phyloP scores from a whole-genome alignment of 64 coral and sea anemone genomes.

The Actinia tenebrosa region DNA sequence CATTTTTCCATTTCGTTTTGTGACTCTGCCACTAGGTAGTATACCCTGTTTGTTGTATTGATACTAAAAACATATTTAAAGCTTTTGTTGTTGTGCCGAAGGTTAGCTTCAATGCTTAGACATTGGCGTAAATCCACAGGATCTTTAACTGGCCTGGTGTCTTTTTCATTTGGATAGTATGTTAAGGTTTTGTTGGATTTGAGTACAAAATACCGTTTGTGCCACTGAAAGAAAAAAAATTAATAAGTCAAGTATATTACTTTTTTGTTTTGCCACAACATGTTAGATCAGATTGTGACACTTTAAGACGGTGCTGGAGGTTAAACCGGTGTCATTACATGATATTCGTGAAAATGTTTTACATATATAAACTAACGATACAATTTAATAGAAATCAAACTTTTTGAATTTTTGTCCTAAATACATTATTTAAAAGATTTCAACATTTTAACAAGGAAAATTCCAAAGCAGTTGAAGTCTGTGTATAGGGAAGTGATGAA shows the following conservation, averaged over 20 bases:
- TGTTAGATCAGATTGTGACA: background rate
- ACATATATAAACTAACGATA: background rate
- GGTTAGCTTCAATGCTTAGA: slow-evolving; percentile 67
- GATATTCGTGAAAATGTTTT: background rate
- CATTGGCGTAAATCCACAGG: slow-evolving; percentile 53
- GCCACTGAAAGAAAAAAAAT: slow-evolving; percentile 76
- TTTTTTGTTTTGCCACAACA: background rate
- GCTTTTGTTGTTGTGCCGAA: slow-evolving; percentile 66
- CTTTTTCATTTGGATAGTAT: slow-evolving; percentile 80
- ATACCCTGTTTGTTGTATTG: slow-evolving; percentile 56
- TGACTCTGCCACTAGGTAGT: slow-evolving; percentile 82
- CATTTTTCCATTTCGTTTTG: slow-evolving; percentile 71
- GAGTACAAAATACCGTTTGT: slow-evolving; percentile 84
- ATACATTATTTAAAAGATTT: background rate
- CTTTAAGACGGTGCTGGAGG: background rate
- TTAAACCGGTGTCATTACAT: background rate
- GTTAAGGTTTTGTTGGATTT: slow-evolving; percentile 56
- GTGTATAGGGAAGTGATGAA: background rate
- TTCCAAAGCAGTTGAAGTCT: background rate
- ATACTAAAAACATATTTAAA: slow-evolving; percentile 88
- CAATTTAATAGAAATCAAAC: background rate
- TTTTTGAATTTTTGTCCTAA: background rate
- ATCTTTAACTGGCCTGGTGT: slow-evolving; percentile 70
- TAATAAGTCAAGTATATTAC: background rate
- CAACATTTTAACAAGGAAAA: background rate